These are phyloP conservation scores for Drosophila stalkeri DNA, from an alignment of 2,888 invertebrate genomes.

Conservation along the genomic window DNA sequence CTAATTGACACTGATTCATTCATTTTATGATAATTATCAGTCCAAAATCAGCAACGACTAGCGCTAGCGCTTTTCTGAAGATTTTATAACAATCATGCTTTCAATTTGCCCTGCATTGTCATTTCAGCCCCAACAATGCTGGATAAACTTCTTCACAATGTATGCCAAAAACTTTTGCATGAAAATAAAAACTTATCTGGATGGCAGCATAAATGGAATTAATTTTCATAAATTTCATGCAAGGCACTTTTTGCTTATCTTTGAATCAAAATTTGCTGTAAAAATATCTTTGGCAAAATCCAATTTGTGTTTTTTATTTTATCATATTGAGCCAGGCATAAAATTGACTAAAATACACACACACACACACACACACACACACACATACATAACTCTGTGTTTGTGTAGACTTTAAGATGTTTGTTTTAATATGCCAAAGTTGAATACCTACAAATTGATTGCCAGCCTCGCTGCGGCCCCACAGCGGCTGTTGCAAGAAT, in stretches of 20 bases:
- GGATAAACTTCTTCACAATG: constrained; percentile 3
- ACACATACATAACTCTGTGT: constrained; percentile 1
- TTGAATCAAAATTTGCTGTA: constrained; percentile 8
- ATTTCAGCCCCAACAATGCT: not conserved
- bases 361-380: constrained; percentile 15
- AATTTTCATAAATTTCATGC: constrained; percentile 2
- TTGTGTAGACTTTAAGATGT: constrained; percentile 24
- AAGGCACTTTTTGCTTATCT: constrained; percentile 6
- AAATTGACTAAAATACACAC: constrained; percentile 26
- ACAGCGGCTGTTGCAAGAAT: constrained; percentile 35
- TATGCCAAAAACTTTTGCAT: constrained; percentile 8
- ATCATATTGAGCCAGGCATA: constrained; percentile 14
- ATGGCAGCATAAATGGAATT: constrained; percentile 7
- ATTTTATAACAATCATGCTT: not conserved
- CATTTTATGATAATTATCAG: not conserved
- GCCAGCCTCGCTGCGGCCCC: constrained; percentile 8
- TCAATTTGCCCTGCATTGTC: constrained; percentile 1
- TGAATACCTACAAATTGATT: constrained; percentile 26
- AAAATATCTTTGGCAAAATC: constrained; percentile 4
- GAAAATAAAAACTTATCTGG: constrained; percentile 4
- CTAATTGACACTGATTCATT: not conserved
- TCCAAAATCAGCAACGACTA: not conserved
- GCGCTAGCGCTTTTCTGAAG: not conserved
- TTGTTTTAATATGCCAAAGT: constrained; percentile 46
- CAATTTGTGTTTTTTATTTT: constrained; percentile 11